Conservation (phyloP, 1,140 invertebrate genomes). For the Drosophila persimilis region DNA sequence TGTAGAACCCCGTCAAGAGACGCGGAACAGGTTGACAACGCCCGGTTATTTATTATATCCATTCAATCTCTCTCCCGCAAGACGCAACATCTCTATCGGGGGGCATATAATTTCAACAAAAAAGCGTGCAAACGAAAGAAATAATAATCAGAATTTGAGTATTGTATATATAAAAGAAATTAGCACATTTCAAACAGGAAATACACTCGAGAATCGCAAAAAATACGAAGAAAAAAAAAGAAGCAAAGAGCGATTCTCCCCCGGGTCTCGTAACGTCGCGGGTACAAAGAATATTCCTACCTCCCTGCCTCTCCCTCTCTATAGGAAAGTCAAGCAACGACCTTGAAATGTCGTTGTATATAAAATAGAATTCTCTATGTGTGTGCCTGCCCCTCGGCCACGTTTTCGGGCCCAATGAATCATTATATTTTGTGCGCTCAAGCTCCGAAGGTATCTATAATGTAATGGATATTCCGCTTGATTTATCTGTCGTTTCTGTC, state of each 20-base stretch:
- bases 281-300: slow-evolving; percentile 10
- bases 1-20: background rate
- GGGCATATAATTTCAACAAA: slow-evolving; percentile 7
- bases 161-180: slow-evolving; percentile 25
- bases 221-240: slow-evolving; percentile 1
- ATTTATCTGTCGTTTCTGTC: slow-evolving; percentile 4
- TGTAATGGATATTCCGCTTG: slow-evolving; percentile 7
- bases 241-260: slow-evolving; percentile 9
- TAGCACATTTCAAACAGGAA: slow-evolving; percentile 30
- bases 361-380: slow-evolving; percentile 23
- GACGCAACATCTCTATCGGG: slow-evolving; percentile 4
- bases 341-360: slow-evolving; percentile 28
- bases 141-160: slow-evolving; percentile 3
- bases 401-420: slow-evolving; percentile 16
- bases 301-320: background rate
- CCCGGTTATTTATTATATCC: slow-evolving; percentile 8
- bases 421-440: slow-evolving; percentile 1
- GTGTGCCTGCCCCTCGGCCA: background rate
- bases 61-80: background rate
- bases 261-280: too few species aligned
- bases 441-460: slow-evolving; percentile 2
- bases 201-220: slow-evolving; percentile 17
- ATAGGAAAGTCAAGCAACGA: slow-evolving; percentile 30
- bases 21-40: slow-evolving; percentile 20
- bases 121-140: background rate